Base-by-base conservation (phyloP, 2,888 invertebrate species). In the Cepaea hortensis region DNA sequence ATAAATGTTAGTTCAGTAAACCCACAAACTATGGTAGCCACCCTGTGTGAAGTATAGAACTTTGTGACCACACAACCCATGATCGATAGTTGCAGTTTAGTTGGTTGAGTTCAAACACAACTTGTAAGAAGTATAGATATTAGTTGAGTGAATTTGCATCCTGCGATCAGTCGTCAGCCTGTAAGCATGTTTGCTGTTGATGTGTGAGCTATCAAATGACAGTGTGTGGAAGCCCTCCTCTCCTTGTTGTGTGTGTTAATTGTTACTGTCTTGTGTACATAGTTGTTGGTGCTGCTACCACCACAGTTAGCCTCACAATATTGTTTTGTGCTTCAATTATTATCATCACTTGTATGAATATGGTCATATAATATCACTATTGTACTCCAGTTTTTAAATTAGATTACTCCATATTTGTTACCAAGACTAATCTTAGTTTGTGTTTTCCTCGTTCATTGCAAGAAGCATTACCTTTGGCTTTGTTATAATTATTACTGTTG, bases 391-490 rank as follows among this genome's bases (percentile, higher is more conserved):
- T 35, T 15, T 68, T 81, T 81, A n/a, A 48, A 61, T 77, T 55
- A 48, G 68, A 18, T 46, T 70, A 50, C 9, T 5, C 35, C 9
- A 81, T 81, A 13, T 81, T 46, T 81, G 15, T 80, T 62, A 46
- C 20, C 13, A 23, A 62, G 4, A 61, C 61, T 62, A 1, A 61
- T 80, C 23, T 81, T 48, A 18, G 46, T 65, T 81, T 35, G 68
- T 35, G 68, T 81, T 68, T 83, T 72, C 15, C 73, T 73, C 6
- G 73, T 35, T 72, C 20, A 9, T 48, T 61, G 72, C 61, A 70
- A 20, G 1, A 81, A 81, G 50, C 81, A 81, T 81, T 81, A 81
- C 23, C 80, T 18, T 80, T 65, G 65, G 61, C 80, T 80, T 81
- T 70, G 50, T 46, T 70, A 55, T 77, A n/a, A 77, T 61, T 61